Evolutionary conservation across 2,113 vertebrate genomes (phyloP).

Genomic region (Chelonoidis abingdonii): DNA sequence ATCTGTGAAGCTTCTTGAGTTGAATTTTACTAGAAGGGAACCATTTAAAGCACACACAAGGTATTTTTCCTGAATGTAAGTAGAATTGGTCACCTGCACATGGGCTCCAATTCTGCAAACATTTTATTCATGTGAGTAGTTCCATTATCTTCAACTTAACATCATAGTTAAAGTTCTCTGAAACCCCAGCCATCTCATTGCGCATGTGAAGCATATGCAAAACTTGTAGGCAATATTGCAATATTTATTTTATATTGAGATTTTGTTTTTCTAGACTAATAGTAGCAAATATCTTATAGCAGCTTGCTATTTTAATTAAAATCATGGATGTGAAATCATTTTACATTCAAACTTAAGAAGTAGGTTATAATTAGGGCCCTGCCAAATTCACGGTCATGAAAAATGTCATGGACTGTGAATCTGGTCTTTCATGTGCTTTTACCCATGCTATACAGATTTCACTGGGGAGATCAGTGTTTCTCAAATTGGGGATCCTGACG

Average conservation of each 20-base stretch:
- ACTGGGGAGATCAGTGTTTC: too few species aligned
- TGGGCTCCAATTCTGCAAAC: neutral
- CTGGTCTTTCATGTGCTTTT: too few species aligned
- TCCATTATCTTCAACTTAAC: neutral
- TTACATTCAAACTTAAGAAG: neutral
- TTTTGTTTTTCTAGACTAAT: neutral
- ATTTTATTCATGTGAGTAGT: neutral
- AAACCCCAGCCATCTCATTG: neutral
- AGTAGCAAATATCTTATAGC: neutral
- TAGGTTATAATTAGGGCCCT: neutral
- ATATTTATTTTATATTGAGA: neutral
- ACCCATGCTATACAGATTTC: too few species aligned
- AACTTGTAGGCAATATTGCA: neutral
- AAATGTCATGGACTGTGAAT: too few species aligned
- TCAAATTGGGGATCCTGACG: too few species aligned
- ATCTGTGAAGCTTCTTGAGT: neutral
- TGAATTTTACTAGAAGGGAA: neutral
- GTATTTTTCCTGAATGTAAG: neutral
- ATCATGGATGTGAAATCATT: neutral
- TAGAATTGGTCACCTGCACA: neutral
- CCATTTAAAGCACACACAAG: neutral
- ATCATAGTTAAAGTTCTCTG: neutral
- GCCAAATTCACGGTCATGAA: too few species aligned
- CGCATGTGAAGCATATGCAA: neutral
- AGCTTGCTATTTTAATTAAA: neutral